Evolutionary conservation across 1,140 invertebrate genomes (phyloP).

Genomic region (Brachionus calyciflorus): DNA sequence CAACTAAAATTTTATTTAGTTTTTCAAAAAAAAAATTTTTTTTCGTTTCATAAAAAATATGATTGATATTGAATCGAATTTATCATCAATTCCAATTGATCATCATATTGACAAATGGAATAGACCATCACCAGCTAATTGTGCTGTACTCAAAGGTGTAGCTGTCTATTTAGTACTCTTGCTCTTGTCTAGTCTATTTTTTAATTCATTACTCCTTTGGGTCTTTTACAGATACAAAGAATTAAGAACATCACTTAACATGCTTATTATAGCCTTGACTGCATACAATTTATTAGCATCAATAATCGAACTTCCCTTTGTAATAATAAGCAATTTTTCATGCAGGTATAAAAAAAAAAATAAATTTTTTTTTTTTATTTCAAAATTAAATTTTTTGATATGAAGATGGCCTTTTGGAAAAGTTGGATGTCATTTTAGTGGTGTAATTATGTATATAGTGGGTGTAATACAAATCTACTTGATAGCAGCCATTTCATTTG

Average conservation of each 20-base stretch:
- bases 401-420: slow-evolving; percentile 21
- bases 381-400: not conserved
- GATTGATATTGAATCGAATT: not conserved
- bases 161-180: slow-evolving; percentile 14
- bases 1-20: too few species aligned
- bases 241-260: slow-evolving; percentile 13
- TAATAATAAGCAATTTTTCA: slow-evolving; percentile 28
- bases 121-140: slow-evolving; percentile 8
- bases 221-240: slow-evolving; percentile 12
- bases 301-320: slow-evolving; percentile 33
- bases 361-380: not conserved
- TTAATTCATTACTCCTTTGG: slow-evolving; percentile 4
- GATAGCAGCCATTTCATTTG: slow-evolving; percentile 38
- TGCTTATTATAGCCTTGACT: slow-evolving; percentile 44
- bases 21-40: too few species aligned
- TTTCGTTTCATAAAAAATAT: not conserved
- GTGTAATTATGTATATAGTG: slow-evolving; percentile 20
- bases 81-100: not conserved
- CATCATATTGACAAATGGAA: slow-evolving; percentile 11
- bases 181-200: not conserved
- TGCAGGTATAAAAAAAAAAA: slow-evolving; percentile 9
- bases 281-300: slow-evolving; percentile 5
- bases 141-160: not conserved
- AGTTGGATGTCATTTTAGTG: not conserved
- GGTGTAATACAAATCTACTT: slow-evolving; percentile 14